Base-by-base conservation (phyloP, 1,140 invertebrate genomes). In the Chironomus tepperi region DNA sequence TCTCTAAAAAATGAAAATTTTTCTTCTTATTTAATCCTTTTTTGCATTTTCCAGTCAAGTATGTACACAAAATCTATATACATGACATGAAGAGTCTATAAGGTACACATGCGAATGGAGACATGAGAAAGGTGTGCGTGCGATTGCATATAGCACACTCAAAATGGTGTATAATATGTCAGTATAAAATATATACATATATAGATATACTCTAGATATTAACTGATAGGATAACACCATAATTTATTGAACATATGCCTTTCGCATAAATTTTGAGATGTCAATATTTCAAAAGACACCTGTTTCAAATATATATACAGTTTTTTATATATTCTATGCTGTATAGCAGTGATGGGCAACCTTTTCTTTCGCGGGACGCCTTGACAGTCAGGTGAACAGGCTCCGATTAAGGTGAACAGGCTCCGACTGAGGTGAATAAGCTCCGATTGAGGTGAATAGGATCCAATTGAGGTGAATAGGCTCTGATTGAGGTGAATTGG, bases 211-310 rank as follows among this genome's bases (percentile, higher is more conserved):
- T 12, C 47, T 57, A 57, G 47, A 57, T 57, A 57, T 57, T 57
- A 57, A 57, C 47, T 57, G 47, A 57, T 57, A 57, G 47, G 47
- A 57, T 57, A 57, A 57, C 47, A 57, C 47, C 47, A 57, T 57
- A 70, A 70, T 70, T 70, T 70, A 70, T 70, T 18, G 65, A 21
- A 70, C 65, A 70, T 18, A 70, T 70, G 65, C 65, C 19, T 70
- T 70, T 70, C 65, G 65, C 65, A 70, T 70, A 70, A 70, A 70
- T 70, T 70, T 70, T 19, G n/a, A 12, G 47, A 57, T n/a, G n/a
- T n/a, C 47, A 10, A 57, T 57, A 18, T 19, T 16, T 15, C 16
- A 6, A 57, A 21, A 70, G 19, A 70, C 16, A 70, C 65, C 65
- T 70, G 16, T 70, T 70, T 19, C 65, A 7, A 67, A 67, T 34